phyloP scores from a whole-genome alignment of 2,797 vertebrate species.

The Gymnothorax javanicus region DNA sequence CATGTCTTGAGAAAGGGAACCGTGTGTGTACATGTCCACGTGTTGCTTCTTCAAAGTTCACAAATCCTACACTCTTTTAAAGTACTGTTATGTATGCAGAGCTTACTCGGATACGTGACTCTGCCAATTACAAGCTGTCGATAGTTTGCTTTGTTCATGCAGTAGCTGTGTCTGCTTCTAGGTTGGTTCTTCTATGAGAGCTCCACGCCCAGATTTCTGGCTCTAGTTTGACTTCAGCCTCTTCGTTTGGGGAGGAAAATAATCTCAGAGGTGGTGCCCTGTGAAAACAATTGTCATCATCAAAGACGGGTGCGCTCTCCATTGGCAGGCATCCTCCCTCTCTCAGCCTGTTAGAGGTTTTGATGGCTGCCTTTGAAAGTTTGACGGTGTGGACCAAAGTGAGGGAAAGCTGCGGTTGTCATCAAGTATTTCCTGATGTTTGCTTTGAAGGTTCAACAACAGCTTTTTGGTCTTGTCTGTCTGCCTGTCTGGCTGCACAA shows the following conservation, averaged over 20 bases:
- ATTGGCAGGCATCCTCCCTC: background rate
- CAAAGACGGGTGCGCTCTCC: constrained; percentile 37
- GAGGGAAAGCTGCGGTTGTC: background rate
- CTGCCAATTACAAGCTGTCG: constrained; percentile 26
- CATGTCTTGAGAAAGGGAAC: background rate
- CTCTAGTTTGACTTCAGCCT: constrained; percentile 49
- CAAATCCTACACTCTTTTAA: background rate
- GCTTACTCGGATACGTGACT: background rate
- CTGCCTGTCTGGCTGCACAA: background rate
- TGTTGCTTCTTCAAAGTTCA: background rate
- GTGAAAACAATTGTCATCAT: constrained; percentile 49
- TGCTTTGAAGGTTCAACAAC: background rate
- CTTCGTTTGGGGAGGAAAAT: constrained; percentile 52
- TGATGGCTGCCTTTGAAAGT: background rate
- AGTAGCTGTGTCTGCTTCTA: constrained; percentile 24
- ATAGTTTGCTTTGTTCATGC: constrained; percentile 25
- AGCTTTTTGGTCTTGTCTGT: background rate
- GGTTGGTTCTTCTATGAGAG: constrained; percentile 18
- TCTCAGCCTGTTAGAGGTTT: background rate
- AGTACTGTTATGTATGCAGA: constrained; percentile 32
- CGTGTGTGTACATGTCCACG: constrained; percentile 31
- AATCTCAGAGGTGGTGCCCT: constrained; percentile 50
- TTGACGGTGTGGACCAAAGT: background rate
- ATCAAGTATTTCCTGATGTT: background rate
- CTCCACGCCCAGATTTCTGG: constrained; percentile 30